Percentiles rank a stretch among this genome's conserved stretches.
Evolutionary conservation across 1,140 invertebrate genomes (phyloP).

Genomic region (Psilanteris sp.): DNA sequence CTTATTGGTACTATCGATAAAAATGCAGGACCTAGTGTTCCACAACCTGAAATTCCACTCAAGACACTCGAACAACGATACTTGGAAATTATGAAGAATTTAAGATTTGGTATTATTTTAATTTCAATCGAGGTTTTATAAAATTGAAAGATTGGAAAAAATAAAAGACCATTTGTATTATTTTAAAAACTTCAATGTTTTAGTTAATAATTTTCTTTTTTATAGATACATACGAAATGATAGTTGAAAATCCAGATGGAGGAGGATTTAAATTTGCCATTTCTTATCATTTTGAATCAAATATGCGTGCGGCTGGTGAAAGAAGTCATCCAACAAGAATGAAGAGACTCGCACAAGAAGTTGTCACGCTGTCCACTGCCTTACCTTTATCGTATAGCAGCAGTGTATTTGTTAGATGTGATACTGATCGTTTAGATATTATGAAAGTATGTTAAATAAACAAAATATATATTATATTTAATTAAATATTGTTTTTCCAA

Average conservation of each 20-base stretch:
- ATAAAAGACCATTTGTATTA: too few relatives aligned
- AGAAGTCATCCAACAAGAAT: slow-evolving; percentile 91
- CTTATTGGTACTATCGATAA: slow-evolving; percentile 76
- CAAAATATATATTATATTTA: slow-evolving; percentile 34
- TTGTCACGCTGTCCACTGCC: slow-evolving; percentile 95
- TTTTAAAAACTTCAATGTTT: background rate
- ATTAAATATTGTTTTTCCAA: too few relatives aligned
- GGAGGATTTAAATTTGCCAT: slow-evolving; percentile 90
- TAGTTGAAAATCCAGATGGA: slow-evolving; percentile 86
- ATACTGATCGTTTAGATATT: slow-evolving; percentile 94
- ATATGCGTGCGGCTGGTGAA: slow-evolving; percentile 91
- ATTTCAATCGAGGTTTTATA: too few relatives aligned
- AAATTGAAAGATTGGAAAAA: too few relatives aligned
- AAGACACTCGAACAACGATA: slow-evolving; percentile 87
- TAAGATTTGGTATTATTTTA: slow-evolving; percentile 95
- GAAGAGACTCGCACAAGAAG: slow-evolving; percentile 96
- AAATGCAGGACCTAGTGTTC: slow-evolving; percentile 69
- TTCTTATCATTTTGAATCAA: slow-evolving; percentile 95
- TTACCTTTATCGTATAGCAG: slow-evolving; percentile 96
- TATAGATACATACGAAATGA: slow-evolving; percentile 94
- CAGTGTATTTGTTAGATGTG: slow-evolving; percentile 97
- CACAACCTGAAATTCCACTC: slow-evolving; percentile 78
- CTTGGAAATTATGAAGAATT: slow-evolving; percentile 90
- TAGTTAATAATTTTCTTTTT: slow-evolving; percentile 28
- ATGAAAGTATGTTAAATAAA: slow-evolving; percentile 88